phyloP scores from a whole-genome alignment of 2,888 invertebrate genomes.

The Rhamphomyia laevipes region DNA sequence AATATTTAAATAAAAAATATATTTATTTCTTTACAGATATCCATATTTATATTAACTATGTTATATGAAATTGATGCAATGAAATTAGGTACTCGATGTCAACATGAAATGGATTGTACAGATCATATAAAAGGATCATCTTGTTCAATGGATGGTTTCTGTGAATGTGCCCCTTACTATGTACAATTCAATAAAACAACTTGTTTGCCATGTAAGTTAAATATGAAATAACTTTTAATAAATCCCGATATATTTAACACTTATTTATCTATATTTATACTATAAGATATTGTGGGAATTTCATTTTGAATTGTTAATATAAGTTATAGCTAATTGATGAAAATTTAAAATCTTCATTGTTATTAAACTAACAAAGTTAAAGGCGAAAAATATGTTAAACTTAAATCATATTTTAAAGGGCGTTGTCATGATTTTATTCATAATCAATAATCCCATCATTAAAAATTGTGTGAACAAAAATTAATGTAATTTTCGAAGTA shows the following conservation, averaged over 20 bases:
- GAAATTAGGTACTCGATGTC: slow-evolving; percentile 34
- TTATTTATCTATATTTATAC: no score
- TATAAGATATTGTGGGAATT: not conserved
- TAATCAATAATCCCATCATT: no score
- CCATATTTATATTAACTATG: slow-evolving; percentile 10
- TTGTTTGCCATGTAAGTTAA: slow-evolving; percentile 71
- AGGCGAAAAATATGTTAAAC: not conserved
- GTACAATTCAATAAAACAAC: slow-evolving; percentile 65
- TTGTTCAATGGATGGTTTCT: slow-evolving; percentile 47
- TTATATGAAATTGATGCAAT: slow-evolving; percentile 16
- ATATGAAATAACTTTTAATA: not conserved
- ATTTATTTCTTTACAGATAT: slow-evolving; percentile 15
- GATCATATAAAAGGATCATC: slow-evolving; percentile 38
- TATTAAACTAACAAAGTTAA: not conserved
- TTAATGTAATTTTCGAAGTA: no score
- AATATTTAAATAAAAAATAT: not conserved
- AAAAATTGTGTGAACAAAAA: no score
- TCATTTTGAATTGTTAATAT: no score
- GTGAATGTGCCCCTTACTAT: slow-evolving; percentile 72
- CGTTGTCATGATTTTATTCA: no score
- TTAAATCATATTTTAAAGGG: not conserved
- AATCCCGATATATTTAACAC: no score
- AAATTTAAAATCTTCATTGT: no score
- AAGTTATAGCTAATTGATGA: no score
- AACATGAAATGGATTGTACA: slow-evolving; percentile 39